Evolutionary conservation across 1,140 invertebrate genomes (phyloP), one percentile per base, ranked within the genome.

Genomic region (Forficula auricularia): DNA sequence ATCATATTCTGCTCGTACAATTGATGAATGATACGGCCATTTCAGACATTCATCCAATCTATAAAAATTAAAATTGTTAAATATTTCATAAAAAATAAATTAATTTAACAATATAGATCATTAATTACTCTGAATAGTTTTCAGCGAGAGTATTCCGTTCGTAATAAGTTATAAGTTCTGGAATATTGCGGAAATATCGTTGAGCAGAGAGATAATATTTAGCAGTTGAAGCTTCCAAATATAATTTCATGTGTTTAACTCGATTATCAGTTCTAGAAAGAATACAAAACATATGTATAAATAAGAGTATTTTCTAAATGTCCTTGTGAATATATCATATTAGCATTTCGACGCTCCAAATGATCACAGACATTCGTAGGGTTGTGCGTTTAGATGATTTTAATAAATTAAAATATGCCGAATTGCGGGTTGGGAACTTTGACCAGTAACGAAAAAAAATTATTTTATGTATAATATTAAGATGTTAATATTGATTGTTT

Each of bases 201-300:
- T 82, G 81, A 55, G 88, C 77, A 12, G 85, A 89, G 14, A 96
- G 64, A 61, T 75, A 94, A 60, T 79, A 88, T 38, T 75, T 73
- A 33, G 72, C 64, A 45, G 66, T 59, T 9, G 66, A 59, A 16
- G 66, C 69, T 31, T 71, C 67, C 19, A 63, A 64, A 52, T 72
- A 82, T 50, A 95, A 79, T 61, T 85, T 79, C 73, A 96, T 95
- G 60, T 95, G 90, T 59, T 91, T 90, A 31, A 89, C 82, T 42
- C 77, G 74, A 56, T 77, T 75, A 51, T 81, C 75, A 48, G 77
- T 80, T 57, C 83, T 89, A 55, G 18, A 68, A 66, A 43, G 32
- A 33, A 18, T n/a, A n/a, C n/a, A 51, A 47, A 43, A 47, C 9
- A 38, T 14, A 46, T 50, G 50, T 46, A 13, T 10, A 34, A 42